These are phyloP conservation scores for Podotricha telesiphe DNA, from an alignment of 2,888 invertebrate species.

Conservation along the genomic window DNA sequence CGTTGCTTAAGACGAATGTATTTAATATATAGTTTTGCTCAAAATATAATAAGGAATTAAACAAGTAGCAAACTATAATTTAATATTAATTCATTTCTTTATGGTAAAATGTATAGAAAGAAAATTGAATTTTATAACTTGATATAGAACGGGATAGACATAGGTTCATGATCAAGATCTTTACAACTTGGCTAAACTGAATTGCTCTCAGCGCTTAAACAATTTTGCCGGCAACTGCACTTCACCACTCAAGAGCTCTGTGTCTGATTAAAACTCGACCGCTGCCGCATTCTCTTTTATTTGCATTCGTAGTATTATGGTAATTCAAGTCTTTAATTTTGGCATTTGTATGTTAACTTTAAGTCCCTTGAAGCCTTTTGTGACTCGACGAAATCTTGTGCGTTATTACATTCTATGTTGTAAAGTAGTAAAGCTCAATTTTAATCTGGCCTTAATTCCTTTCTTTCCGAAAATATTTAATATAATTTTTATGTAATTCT, in stretches of 20 bases:
- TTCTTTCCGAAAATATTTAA: too few species aligned
- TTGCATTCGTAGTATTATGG: slow-evolving; percentile 50
- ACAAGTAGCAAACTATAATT: background rate
- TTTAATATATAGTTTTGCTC: too few species aligned
- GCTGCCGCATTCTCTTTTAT: slow-evolving; percentile 56
- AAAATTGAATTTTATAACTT: background rate
- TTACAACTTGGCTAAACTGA: slow-evolving; percentile 39
- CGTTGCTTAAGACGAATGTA: background rate
- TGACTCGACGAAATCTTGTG: slow-evolving; percentile 9
- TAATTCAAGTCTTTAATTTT: slow-evolving; percentile 43
- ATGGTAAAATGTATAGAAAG: background rate
- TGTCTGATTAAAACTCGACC: slow-evolving; percentile 69
- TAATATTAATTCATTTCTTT: background rate
- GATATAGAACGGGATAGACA: background rate
- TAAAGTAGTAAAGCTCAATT: background rate
- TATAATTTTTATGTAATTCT: too few species aligned
- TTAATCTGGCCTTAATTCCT: background rate
- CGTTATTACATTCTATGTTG: background rate
- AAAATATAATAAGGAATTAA: background rate
- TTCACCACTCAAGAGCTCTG: slow-evolving; percentile 62
- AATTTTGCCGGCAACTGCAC: slow-evolving; percentile 63
- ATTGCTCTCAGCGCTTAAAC: slow-evolving; percentile 60
- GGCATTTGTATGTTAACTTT: slow-evolving; percentile 36
- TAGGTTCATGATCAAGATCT: slow-evolving; percentile 11
- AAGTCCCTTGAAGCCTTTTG: slow-evolving; percentile 24